These are phyloP conservation scores for Mesorhabditis belari DNA, from an alignment of 2,888 invertebrate genomes.

Conservation along the genomic window DNA sequence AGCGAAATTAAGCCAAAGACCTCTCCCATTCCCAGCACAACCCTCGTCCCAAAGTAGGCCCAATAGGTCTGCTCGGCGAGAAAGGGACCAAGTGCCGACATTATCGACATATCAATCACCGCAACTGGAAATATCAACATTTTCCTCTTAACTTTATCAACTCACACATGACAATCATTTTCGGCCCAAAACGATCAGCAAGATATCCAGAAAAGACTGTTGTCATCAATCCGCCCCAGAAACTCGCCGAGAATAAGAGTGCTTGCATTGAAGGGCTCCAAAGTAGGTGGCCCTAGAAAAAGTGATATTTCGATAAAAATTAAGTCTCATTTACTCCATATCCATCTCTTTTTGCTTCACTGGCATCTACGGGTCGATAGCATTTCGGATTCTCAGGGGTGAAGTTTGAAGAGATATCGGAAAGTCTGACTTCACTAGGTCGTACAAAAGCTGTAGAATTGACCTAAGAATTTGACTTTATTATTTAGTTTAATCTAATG, in stretches of 20 bases:
- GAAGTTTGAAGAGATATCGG: too few species aligned
- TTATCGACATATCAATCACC: not conserved
- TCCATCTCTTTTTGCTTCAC: not conserved
- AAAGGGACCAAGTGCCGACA: not conserved
- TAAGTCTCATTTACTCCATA: not conserved
- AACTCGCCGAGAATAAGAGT: slow-evolving; percentile 4
- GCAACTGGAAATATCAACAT: not conserved
- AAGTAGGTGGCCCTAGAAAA: not conserved
- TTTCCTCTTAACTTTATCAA: not conserved
- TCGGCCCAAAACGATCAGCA: slow-evolving; percentile 13
- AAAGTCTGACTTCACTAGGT: not conserved
- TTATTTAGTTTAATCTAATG: too few species aligned
- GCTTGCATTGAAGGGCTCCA: not conserved
- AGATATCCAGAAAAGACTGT: slow-evolving; percentile 12
- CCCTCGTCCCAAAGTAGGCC: not conserved
- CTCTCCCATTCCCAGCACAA: not conserved
- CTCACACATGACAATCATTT: slow-evolving; percentile 4
- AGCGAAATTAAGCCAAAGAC: not conserved
- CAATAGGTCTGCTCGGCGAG: not conserved
- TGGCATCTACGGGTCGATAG: not conserved
- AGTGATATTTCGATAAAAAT: not conserved
- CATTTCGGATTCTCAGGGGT: not conserved
- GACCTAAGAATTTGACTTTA: too few species aligned
- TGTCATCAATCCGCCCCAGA: slow-evolving; percentile 13
- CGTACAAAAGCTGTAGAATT: not conserved